These are phyloP conservation scores for Desoria tigrina DNA, from an alignment of 2,888 invertebrate genomes.

Conservation along the genomic window DNA sequence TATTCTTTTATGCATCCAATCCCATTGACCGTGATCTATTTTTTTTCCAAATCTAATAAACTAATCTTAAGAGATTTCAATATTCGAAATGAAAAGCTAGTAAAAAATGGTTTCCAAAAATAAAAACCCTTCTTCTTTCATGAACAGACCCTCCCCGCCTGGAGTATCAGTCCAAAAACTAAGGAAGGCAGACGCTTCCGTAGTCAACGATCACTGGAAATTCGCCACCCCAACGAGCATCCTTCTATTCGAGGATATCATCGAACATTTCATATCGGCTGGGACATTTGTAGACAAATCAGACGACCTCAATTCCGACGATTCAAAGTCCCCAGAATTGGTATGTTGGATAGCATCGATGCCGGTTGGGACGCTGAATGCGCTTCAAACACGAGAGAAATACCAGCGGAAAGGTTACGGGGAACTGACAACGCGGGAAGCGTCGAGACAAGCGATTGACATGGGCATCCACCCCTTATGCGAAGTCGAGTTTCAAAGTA, in stretches of 20 bases:
- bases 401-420: constrained; percentile 29
- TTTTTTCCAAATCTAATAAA: not conserved
- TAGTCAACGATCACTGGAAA: constrained; percentile 14
- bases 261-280: not conserved
- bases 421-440: constrained; percentile 19
- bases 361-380: constrained; percentile 23
- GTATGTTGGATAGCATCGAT: constrained; percentile 24
- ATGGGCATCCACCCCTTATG: constrained; percentile 22
- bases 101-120: no score
- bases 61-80: no score
- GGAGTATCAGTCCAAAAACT: no score
- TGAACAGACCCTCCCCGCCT: no score
- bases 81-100: no score
- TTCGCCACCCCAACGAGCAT: not conserved
- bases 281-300: not conserved
- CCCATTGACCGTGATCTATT: not conserved
- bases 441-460: not conserved
- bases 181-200: not conserved
- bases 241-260: not conserved
- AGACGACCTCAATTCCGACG: no score
- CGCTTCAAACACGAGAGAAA: constrained; percentile 22
- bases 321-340: not conserved
- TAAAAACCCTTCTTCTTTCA: no score
- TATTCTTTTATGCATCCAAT: no score
- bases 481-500: constrained; percentile 21